A percentile compares a stretch with the other conserved stretches of the same genome.
Evolutionary conservation across 2,797 vertebrate species (phyloP).

Genomic region (Poecilia gillii): DNA sequence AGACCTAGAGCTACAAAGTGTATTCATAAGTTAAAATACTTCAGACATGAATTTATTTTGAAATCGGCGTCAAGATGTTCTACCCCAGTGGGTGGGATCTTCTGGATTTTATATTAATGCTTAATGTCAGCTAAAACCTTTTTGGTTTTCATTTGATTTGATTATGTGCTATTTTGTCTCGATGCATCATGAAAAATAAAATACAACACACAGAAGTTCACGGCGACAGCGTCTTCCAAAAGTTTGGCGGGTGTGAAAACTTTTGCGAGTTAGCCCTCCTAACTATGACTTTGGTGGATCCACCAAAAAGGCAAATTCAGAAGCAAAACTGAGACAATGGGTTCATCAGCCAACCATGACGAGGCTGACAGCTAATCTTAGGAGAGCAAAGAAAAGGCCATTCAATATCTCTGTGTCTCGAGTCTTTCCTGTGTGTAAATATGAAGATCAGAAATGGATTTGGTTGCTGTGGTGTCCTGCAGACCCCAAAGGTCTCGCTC

Average conservation of each 20-base stretch:
- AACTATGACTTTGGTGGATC: slow-evolving; percentile 33
- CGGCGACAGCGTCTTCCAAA: neutral
- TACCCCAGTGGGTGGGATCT: neutral
- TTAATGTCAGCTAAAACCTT: neutral
- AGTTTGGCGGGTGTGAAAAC: neutral
- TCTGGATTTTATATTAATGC: neutral
- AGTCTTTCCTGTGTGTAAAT: slow-evolving; percentile 53
- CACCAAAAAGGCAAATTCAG: slow-evolving; percentile 14
- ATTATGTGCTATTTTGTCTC: neutral
- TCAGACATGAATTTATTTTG: neutral
- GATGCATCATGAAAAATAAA: neutral
- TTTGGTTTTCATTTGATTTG: neutral
- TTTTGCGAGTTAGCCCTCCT: slow-evolving; percentile 2
- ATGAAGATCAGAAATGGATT: slow-evolving; percentile 67
- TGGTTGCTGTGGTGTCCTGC: slow-evolving; percentile 25
- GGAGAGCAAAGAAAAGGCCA: slow-evolving; percentile 69
- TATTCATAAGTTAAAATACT: neutral
- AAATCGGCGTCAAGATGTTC: neutral
- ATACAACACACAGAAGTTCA: neutral
- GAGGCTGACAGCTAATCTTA: slow-evolving; percentile 65
- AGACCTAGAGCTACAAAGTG: neutral
- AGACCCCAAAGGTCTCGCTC: slow-evolving; percentile 18
- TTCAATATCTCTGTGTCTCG: slow-evolving; percentile 48
- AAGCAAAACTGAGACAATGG: slow-evolving; percentile 59
- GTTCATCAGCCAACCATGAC: slow-evolving; percentile 61